Evolutionary conservation across 2,888 invertebrate genomes (phyloP).

Genomic region (Drosophila multiciliata): DNA sequence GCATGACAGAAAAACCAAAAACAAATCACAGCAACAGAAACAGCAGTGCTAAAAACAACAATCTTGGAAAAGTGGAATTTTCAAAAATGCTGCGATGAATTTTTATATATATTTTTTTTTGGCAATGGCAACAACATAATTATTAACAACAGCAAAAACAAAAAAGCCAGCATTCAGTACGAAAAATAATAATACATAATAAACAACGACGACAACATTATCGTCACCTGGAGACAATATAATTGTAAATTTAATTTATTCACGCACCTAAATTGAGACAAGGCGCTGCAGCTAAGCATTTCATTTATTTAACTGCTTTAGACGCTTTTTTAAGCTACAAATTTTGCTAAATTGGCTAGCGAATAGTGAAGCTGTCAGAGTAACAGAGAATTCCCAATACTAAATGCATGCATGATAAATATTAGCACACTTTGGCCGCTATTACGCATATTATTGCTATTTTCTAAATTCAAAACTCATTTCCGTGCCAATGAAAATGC

Average conservation of each 20-base stretch:
- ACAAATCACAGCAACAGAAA: conserved; percentile 37
- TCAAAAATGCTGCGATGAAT: conserved; percentile 62
- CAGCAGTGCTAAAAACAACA: conserved; percentile 29
- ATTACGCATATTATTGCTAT: conserved; percentile 11
- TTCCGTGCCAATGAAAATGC: conserved; percentile 45
- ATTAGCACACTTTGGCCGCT: conserved; percentile 9
- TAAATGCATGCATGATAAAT: not conserved
- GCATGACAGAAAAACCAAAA: conserved; percentile 76
- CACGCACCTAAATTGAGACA: conserved; percentile 53
- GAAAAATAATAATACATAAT: conserved; percentile 54
- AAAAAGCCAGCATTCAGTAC: conserved; percentile 6
- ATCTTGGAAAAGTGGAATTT: conserved; percentile 76
- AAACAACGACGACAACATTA: conserved; percentile 70
- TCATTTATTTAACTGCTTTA: not conserved
- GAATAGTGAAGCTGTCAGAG: conserved; percentile 3
- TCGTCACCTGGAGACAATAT: conserved; percentile 79
- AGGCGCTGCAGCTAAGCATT: conserved; percentile 18
- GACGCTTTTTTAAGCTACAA: conserved; percentile 14
- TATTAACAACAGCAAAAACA: conserved; percentile 50
- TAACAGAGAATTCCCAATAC: too few relatives aligned
- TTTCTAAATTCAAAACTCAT: conserved; percentile 33
- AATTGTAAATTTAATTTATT: conserved; percentile 75
- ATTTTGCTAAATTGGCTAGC: conserved; percentile 13
- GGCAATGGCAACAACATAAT: conserved; percentile 65
- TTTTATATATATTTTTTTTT: conserved; percentile 34